Base-by-base conservation (phyloP, 2,113 vertebrate species). In the Osmerus eperlanus region DNA sequence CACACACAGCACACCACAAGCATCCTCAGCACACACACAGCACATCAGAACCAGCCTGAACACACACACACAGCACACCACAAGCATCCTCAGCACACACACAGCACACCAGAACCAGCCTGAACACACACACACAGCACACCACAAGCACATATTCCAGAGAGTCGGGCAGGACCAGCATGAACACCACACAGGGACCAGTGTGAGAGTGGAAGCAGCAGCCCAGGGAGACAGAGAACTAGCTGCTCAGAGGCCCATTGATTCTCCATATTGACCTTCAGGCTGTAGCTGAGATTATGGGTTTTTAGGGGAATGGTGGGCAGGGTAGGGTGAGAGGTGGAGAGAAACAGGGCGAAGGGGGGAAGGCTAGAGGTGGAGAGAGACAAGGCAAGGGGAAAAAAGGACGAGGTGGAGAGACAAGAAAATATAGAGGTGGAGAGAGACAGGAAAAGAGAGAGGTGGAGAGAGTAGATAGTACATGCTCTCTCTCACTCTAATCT, bases 251-350 rank as follows among this genome's bases (percentile, higher is more conserved):
- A 75, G 71, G 75, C 53, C 67, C 76, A 84, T 82, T 32, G 81
- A 82, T 84, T 82, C 62, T 61, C 13, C 52, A 56, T 70, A 65
- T 60, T 81, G 78, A 80, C 72, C 76, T 75, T 82, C 72, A 84
- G 68, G 66, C 71, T 0, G 41, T 23, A 53, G 65, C 52, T 55
- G 60, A 56, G 79, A 59, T 82, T 67, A 82, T 86, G 69, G 55
- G 79, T 83, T 73, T 86, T 66, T 81, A 62, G 68, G 65, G 55
- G 36, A 68, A 62, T 77, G n/a, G 72, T 32, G 67, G 56, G 3
- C 56, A 55, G 32, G 58, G 13, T 23, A 14, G 12, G 69, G 6
- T 36, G 15, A 32, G 29, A n/a, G 19, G 28, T 77, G 51, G 14
- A 59, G 1, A 59, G 56, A 59, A 19, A 25, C 70, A 36, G 70